phyloP scores from a whole-genome alignment of 2,888 invertebrate species.

The Meloe dianella region DNA sequence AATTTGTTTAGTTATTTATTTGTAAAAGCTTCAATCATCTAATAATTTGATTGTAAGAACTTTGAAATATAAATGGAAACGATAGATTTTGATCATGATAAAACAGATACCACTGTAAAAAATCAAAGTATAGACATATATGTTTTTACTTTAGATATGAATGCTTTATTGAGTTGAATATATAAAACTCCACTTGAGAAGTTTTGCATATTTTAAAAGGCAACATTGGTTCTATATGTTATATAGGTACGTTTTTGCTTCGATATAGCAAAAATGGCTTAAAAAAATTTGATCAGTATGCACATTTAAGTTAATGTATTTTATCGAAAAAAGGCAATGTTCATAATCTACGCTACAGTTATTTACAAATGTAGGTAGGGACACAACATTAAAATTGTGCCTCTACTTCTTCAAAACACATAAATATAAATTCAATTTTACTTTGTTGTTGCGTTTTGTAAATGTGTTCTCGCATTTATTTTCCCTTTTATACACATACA shows the following conservation, averaged over 20 bases:
- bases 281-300: slow-evolving; percentile 15
- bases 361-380: slow-evolving; percentile 23
- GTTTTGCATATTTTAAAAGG: slow-evolving; percentile 10
- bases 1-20: neutral
- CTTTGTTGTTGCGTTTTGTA: slow-evolving; percentile 18
- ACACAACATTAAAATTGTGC: slow-evolving; percentile 23
- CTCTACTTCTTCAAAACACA: slow-evolving; percentile 20
- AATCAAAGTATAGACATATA: neutral
- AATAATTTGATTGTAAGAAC: slow-evolving; percentile 6
- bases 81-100: neutral
- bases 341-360: slow-evolving; percentile 12
- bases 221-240: neutral
- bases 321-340: neutral
- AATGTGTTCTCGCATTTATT: slow-evolving; percentile 30
- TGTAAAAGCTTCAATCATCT: neutral
- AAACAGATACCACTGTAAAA: neutral
- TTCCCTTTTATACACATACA: neutral
- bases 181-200: neutral
- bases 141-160: neutral
- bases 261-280: neutral
- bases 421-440: slow-evolving; percentile 35
- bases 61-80: neutral
- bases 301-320: slow-evolving; percentile 9
- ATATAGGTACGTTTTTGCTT: neutral
- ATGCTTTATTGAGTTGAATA: neutral